Base-by-base conservation (phyloP, 2,888 invertebrate genomes). In the Mythimna vitellina region DNA sequence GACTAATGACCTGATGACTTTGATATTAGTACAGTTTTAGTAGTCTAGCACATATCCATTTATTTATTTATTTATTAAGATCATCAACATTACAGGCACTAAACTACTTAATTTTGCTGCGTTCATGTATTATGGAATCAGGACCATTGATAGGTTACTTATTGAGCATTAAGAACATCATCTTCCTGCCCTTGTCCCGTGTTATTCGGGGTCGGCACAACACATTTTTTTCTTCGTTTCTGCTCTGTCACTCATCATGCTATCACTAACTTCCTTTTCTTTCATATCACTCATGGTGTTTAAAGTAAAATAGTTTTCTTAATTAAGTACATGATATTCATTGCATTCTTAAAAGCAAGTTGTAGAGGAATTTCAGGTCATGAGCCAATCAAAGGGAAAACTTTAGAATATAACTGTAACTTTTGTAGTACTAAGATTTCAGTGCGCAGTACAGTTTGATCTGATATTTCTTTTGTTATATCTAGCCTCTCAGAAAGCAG, bases 391-490 rank as follows among this genome's bases (percentile, higher is more conserved):
- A 51, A 29, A 49, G 1, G 32, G 14, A 9, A 49, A 42, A 60
- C 63, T 76, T 49, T 58, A 46, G 14, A 17, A 20, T 38, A 57
- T 46, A 29, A 5, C 25, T 38, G n/a, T 42, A 42, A 38, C 5
- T 5, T 42, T 42, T 5, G n/a, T 53, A 46, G 32, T 61, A 1
- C 14, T 57, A 0, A 38, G 32, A 42, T 56, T 5, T 57, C 38
- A 57, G 14, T 42, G 42, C 65, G 29, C 29, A 0, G 12, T 32
- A 63, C 7, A 58, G 20, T 14, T 62, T 56, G 35, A 51, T 29
- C 42, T 42, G 29, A 65, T 53, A 35, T 51, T 78, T 65, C 42
- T 49, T 63, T 71, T 56, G 42, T 73, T 56, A 25, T 32, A 60
- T n/a, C 42, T 66, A 56, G 42, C 35, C 20, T 60, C n/a, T 61